Percentiles rank a stretch among this genome's conserved stretches.
These are phyloP conservation scores for Emys orbicularis DNA, from an alignment of 2,797 vertebrate species.

Conservation along the genomic window DNA sequence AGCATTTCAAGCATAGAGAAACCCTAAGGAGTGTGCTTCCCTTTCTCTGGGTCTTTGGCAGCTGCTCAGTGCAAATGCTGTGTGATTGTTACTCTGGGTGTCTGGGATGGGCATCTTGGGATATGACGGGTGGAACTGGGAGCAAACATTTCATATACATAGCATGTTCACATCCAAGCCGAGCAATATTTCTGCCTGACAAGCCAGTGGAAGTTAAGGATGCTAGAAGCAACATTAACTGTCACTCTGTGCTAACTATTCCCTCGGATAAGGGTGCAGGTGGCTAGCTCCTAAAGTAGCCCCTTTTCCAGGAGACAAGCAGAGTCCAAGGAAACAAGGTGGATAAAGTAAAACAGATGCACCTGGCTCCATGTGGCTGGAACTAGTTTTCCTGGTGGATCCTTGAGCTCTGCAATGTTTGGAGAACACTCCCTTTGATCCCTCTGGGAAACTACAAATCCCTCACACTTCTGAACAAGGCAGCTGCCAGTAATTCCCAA, in stretches of 20 bases:
- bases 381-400: neutral
- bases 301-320: neutral
- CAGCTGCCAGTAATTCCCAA: neutral
- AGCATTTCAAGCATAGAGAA: no score
- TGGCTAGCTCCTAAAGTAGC: neutral
- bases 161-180: neutral
- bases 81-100: neutral
- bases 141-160: neutral
- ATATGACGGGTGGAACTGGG: fast-evolving
- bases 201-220: conserved; percentile 9
- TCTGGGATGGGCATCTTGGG: neutral
- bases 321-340: neutral
- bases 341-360: neutral
- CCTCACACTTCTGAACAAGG: neutral
- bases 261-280: neutral
- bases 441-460: neutral
- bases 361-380: neutral
- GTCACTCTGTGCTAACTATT: neutral
- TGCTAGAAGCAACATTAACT: neutral
- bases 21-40: neutral
- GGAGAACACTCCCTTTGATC: neutral
- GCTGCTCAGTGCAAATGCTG: neutral
- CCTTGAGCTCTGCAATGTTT: neutral
- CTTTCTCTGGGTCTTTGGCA: neutral
- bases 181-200: neutral